phyloP scores from a whole-genome alignment of 2,797 vertebrate species.

The Vultur gryphus region DNA sequence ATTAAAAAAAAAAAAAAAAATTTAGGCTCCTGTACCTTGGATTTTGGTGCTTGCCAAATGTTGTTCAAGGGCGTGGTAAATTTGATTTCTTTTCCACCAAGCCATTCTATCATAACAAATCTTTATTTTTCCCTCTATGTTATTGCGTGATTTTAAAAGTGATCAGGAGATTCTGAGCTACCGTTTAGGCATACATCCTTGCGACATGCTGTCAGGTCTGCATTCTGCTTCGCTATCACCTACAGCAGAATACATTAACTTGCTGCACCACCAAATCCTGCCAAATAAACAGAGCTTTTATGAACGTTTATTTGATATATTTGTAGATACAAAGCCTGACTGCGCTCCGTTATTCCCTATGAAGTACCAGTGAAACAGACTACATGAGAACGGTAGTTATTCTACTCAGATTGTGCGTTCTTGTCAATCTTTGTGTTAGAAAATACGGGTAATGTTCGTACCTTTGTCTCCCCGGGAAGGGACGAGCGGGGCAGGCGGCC shows the following conservation, averaged over 20 bases:
- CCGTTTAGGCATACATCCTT: fast-evolving
- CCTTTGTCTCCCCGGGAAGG: not conserved
- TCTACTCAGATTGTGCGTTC: fast-evolving
- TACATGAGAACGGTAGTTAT: fast-evolving
- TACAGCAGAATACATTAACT: fast-evolving
- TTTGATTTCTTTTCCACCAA: not conserved
- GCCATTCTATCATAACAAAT: not conserved
- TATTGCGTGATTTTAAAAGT: not conserved
- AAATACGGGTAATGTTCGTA: fast-evolving
- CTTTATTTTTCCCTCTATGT: fast-evolving
- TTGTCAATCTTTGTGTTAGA: fast-evolving
- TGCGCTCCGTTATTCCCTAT: fast-evolving
- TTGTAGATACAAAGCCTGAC: fast-evolving
- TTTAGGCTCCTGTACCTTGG: not conserved
- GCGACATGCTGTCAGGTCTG: fast-evolving
- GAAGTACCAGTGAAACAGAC: fast-evolving
- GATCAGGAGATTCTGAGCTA: not conserved
- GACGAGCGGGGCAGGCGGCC: too few species aligned
- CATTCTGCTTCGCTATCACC: fast-evolving
- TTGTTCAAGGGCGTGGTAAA: not conserved
- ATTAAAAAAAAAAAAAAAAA: not conserved
- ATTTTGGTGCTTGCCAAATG: not conserved
- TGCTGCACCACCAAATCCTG: not conserved
- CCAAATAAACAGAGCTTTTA: not conserved
- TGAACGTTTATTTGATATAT: fast-evolving